Conservation (phyloP, 2,888 invertebrate genomes). For the Allygus modestus region DNA sequence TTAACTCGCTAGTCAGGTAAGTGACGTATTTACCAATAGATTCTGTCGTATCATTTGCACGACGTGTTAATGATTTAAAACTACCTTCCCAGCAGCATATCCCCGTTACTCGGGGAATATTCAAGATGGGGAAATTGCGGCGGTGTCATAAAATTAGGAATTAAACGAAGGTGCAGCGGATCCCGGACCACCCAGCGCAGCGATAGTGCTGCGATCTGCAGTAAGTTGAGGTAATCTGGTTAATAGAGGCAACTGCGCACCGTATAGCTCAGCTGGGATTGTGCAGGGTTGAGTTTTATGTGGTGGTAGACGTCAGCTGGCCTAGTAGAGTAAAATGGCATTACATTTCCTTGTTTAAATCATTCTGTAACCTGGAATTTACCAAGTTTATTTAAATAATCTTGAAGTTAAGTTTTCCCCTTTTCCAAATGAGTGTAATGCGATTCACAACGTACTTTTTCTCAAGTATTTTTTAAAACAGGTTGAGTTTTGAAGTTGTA, state of each 20-base stretch:
- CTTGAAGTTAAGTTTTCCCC: no score
- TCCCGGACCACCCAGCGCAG: neutral
- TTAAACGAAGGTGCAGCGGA: slow-evolving; percentile 17
- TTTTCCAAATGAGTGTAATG: no score
- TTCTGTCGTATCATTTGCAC: neutral
- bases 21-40: neutral
- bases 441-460: no score
- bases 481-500: no score
- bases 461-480: no score
- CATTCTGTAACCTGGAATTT: no score
- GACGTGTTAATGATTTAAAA: slow-evolving; percentile 12
- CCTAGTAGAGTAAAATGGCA: no score
- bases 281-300: no score
- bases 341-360: no score
- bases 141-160: slow-evolving; percentile 29
- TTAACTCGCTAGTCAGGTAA: neutral
- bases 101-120: slow-evolving; percentile 11
- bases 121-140: slow-evolving; percentile 32
- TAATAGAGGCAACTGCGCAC: neutral
- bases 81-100: neutral
- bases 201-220: slow-evolving; percentile 15
- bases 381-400: no score
- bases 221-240: slow-evolving; percentile 14
- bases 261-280: neutral
- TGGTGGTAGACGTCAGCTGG: no score